Conservation (phyloP, 2,888 invertebrate species). For the Archips xylosteana region DNA sequence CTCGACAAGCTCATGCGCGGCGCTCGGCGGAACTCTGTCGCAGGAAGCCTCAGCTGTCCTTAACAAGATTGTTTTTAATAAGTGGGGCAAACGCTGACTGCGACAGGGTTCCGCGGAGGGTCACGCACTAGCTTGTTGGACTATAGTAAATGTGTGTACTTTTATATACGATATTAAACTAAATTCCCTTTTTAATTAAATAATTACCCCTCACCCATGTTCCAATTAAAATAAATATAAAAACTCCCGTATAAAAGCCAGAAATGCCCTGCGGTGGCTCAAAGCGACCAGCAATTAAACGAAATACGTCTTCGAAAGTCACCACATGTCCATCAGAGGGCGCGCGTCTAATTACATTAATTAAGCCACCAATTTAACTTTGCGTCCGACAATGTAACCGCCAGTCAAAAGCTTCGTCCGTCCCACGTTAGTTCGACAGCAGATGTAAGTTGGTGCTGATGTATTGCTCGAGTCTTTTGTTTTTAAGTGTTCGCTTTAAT, state of each 20-base stretch:
- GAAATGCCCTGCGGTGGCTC: neutral
- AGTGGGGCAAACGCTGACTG: no score
- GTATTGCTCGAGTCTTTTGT: conserved; percentile 30
- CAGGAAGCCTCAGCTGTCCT: no score
- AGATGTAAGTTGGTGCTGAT: conserved; percentile 11
- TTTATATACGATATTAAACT: neutral
- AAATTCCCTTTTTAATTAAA: neutral
- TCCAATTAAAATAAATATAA: conserved; percentile 3
- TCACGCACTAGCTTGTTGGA: no score
- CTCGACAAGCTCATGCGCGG: no score
- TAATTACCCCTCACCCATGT: neutral
- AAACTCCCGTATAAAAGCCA: conserved; percentile 19
- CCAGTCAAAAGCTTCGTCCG: neutral
- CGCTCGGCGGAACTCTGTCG: no score
- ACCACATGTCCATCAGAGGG: conserved; percentile 56
- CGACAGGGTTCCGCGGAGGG: no score
- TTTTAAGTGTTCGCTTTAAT: conserved; percentile 28
- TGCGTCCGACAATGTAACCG: neutral
- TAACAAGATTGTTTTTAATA: no score
- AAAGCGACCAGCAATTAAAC: conserved; percentile 52
- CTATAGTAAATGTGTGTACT: no score
- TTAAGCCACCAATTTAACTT: conserved; percentile 23
- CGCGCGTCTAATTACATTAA: conserved; percentile 62
- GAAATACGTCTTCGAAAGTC: conserved; percentile 57
- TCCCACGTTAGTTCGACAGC: neutral